phyloP scores from a whole-genome alignment of 2,888 invertebrate genomes.

The Meandrusa payeni region DNA sequence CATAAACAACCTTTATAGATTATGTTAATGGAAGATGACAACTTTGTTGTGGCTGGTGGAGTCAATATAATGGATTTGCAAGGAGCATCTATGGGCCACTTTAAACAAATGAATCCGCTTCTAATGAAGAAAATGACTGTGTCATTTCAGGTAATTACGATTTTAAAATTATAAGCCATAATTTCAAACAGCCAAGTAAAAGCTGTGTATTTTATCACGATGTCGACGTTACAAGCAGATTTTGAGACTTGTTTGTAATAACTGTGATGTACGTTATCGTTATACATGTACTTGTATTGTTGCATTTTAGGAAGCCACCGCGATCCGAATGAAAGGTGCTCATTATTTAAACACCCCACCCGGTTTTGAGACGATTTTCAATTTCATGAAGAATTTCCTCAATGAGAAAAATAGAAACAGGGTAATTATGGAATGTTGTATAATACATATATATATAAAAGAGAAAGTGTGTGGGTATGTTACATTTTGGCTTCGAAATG shows the following conservation, averaged over 20 bases:
- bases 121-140: slow-evolving; percentile 63
- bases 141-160: slow-evolving; percentile 46
- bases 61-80: slow-evolving; percentile 68
- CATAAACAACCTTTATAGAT: too few relatives aligned
- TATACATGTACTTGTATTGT: neutral
- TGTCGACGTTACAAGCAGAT: too few relatives aligned
- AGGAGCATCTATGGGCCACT: slow-evolving; percentile 60
- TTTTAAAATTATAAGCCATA: too few relatives aligned
- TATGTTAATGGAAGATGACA: slow-evolving; percentile 73
- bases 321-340: slow-evolving; percentile 72
- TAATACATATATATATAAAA: neutral
- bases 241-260: too few relatives aligned
- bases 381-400: slow-evolving; percentile 66
- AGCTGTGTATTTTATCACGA: too few relatives aligned
- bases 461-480: neutral
- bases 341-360: slow-evolving; percentile 74
- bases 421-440: too few relatives aligned
- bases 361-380: slow-evolving; percentile 70
- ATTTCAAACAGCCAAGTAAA: too few relatives aligned
- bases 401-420: slow-evolving; percentile 74
- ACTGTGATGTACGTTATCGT: too few relatives aligned
- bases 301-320: slow-evolving; percentile 75
- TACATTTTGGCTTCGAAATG: too few relatives aligned
- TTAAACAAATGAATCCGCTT: slow-evolving; percentile 62
- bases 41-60: slow-evolving; percentile 59